Base-by-base conservation (phyloP, 2,113 vertebrate species). In the Fulmarus glacialis region DNA sequence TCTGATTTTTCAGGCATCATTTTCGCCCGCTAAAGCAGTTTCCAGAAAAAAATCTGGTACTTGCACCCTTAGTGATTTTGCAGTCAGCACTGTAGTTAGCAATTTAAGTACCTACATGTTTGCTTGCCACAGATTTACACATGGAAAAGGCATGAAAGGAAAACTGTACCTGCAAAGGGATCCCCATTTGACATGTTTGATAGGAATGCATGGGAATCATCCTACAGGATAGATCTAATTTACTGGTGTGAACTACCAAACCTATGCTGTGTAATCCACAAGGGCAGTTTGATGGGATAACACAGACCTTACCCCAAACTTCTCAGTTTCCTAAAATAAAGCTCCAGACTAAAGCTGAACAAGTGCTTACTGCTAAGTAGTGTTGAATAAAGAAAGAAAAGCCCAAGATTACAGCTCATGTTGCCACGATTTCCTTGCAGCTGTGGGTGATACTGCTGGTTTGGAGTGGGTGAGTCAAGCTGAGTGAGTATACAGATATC, bases 331-430 rank as follows among this genome's bases (percentile, higher is more conserved):
- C 60, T 8, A 40, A 50, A 2, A 82, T 52, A 48, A 85, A 87
- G 24, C 26, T 87, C 63, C 45, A 58, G 42, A 48, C 4, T 64
- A 64, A 89, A 84, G 38, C 36, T 55, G 12, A 8, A 52, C 8
- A 50, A 62, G 24, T 36, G 21, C 26, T 74, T 59, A 59, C 30
- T 89, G 43, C 48, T 70, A 74, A 36, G 30, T 12, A 75, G 15
- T 22, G 10, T n/a, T 64, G 83, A 87, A n/a, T 13, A 71, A 10
- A 55, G 47, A 94, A 86, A 30, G 32, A 77, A 84, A 81, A 66
- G 21, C 26, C 32, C 0, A 1, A 70, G 36, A 58, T 38, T 63
- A 34, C 12, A 50, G 9, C 27, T 66, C 45, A 16, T 0, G 2
- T 38, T 73, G 32, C 17, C 42, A 12, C 0, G 4, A 59, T 79